Percentiles rank a stretch among this genome's conserved stretches.
Conservation (phyloP, 2,888 invertebrate species). For the Drosophila helvetica region DNA sequence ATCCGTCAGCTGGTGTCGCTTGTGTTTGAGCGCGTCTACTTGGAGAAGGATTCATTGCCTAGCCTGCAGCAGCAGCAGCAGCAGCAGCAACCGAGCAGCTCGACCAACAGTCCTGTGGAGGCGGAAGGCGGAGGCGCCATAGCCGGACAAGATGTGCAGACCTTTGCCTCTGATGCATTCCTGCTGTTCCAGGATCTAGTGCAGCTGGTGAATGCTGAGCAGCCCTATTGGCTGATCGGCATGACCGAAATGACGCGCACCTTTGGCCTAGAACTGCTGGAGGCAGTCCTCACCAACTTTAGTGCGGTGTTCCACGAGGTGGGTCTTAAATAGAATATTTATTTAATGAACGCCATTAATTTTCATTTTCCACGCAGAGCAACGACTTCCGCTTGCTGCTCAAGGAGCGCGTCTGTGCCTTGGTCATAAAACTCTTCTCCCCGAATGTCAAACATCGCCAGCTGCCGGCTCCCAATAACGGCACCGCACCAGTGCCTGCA, state of each 20-base stretch:
- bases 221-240: slow-evolving; percentile 97
- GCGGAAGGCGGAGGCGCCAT: slow-evolving; percentile 46
- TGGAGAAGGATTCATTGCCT: slow-evolving; percentile 76
- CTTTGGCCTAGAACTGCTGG: slow-evolving; percentile 97
- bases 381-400: slow-evolving; percentile 96
- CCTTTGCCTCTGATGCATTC: slow-evolving; percentile 97
- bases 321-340: slow-evolving; percentile 32
- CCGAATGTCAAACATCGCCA: slow-evolving; percentile 98
- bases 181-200: slow-evolving; percentile 98
- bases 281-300: slow-evolving; percentile 95
- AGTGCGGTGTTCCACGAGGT: slow-evolving; percentile 93
- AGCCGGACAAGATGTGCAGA: slow-evolving; percentile 87
- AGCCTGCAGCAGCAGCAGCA: slow-evolving; percentile 66
- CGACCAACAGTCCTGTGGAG: slow-evolving; percentile 26
- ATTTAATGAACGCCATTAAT: background rate
- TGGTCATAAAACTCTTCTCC: slow-evolving; percentile 99
- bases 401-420: slow-evolving; percentile 98
- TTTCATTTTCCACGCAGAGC: slow-evolving; percentile 86
- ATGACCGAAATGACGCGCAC: slow-evolving; percentile 99
- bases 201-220: slow-evolving; percentile 97
- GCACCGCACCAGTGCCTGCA: slow-evolving; percentile 87
- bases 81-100: slow-evolving; percentile 44
- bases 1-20: slow-evolving; percentile 97
- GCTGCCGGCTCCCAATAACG: slow-evolving; percentile 83
- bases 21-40: slow-evolving; percentile 92